Base-by-base conservation (phyloP, 35 echinoderm and acorn worm genomes). In the Anneissia japonica region DNA sequence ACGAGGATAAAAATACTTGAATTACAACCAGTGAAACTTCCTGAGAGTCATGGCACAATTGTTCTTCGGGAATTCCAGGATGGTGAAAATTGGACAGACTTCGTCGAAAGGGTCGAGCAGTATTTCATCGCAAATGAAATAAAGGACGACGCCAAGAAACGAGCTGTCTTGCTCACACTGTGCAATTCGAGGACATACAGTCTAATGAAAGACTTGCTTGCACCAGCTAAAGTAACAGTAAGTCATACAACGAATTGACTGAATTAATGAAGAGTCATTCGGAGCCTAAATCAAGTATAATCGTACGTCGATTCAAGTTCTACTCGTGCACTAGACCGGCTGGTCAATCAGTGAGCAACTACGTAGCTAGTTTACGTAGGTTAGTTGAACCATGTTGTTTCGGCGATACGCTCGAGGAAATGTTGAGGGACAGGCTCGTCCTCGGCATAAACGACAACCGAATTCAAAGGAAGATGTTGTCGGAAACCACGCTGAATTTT, bases 301-400 rank as follows among this genome's bases (percentile, higher is more conserved):
- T 90, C 34, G 84, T 90, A 17, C 43, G 86, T 73, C 17, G 90
- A 56, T 90, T 72, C 83, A 92, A 89, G 75, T 92, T 92, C 46
- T 83, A 92, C 64, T 83, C 35, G 21, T 41, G 84, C n/a, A 23
- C 83, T 0, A 88, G 93, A 80, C 45, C 78, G 19, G 3, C 36
- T 17, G 75, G 72, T 10, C 86, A 92, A 41, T 76, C 90, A 17
- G 83, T 96, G 13, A 32, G 75, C 26, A 36, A 80, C 7, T 91
- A 82, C 79, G 51, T 91, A 14, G 90, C 86, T 2, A 76, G 64
- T 34, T 82, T 91, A 29, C 14, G 86, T 29, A 16, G 81, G 17
- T 72, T 95, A 34, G 81, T 86, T 21, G 41, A 88, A 38, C 79
- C 76, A 17, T 82, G 89, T 56, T 85, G 91, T 9, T 96, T 81